These are phyloP conservation scores for Ferdinandea cuprea DNA, from an alignment of 2,888 invertebrate genomes.

Conservation along the genomic window DNA sequence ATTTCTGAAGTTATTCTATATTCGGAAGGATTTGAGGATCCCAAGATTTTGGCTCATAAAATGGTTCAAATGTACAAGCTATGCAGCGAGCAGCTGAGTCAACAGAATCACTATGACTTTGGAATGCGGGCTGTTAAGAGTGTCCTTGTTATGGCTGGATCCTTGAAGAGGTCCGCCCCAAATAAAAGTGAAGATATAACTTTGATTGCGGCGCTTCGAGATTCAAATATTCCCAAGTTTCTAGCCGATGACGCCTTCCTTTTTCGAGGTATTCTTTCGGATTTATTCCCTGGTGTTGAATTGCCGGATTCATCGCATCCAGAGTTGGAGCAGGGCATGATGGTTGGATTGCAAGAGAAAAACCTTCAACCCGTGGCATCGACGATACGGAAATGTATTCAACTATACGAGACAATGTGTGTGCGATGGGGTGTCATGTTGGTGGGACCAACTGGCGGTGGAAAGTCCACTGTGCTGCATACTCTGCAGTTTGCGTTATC, in stretches of 20 bases:
- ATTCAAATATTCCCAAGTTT: conserved; percentile 96
- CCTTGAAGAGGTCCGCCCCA: conserved; percentile 92
- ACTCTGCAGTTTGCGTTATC: conserved; percentile 88
- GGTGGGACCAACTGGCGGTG: conserved; percentile 95
- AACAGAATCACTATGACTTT: conserved; percentile 96
- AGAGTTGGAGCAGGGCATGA: conserved; percentile 87
- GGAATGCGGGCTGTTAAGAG: conserved; percentile 97
- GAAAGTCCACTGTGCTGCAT: conserved; percentile 91
- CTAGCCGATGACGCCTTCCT: conserved; percentile 92
- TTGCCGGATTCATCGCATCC: conserved; percentile 92
- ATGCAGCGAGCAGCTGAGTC: conserved; percentile 94
- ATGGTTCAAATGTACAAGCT: conserved; percentile 97
- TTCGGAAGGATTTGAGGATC: conserved; percentile 95
- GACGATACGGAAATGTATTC: conserved; percentile 85
- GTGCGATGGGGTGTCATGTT: conserved; percentile 97
- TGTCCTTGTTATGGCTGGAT: conserved; percentile 96
- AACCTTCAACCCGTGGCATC: conserved; percentile 86
- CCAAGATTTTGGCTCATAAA: conserved; percentile 93
- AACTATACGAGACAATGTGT: conserved; percentile 94
- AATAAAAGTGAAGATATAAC: conserved; percentile 93
- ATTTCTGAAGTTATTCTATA: conserved; percentile 97
- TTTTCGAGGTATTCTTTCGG: conserved; percentile 94
- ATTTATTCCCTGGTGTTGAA: conserved; percentile 93
- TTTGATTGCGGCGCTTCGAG: conserved; percentile 92
- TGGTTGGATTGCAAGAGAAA: conserved; percentile 84